phyloP scores from a whole-genome alignment of 2,888 invertebrate genomes.

The Ischnura elegans region DNA sequence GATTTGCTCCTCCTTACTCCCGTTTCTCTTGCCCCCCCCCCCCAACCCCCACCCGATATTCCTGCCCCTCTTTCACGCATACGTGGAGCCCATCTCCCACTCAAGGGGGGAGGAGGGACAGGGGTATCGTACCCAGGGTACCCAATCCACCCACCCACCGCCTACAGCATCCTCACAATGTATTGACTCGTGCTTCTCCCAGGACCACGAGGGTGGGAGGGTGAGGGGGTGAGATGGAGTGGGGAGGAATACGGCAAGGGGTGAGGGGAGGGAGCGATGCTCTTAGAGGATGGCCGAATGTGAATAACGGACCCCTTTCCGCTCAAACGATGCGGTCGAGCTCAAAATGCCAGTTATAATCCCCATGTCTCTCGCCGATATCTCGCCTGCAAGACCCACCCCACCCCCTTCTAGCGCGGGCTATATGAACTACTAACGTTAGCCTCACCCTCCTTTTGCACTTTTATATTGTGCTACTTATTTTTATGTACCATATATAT shows the following conservation, averaged over 20 bases:
- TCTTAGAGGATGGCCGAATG: slow-evolving; percentile 57
- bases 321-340: slow-evolving; percentile 57
- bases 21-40: neutral
- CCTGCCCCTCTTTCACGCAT: neutral
- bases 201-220: neutral
- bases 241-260: neutral
- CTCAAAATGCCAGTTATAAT: slow-evolving; percentile 63
- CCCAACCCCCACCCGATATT: neutral
- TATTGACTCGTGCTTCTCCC: slow-evolving; percentile 53
- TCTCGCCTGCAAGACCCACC: slow-evolving; percentile 23
- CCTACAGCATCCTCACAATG: slow-evolving; percentile 41
- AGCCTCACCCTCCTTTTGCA: neutral
- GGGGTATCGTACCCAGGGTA: too few relatives aligned
- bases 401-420: too few relatives aligned
- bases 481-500: too few relatives aligned
- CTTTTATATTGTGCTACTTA: too few relatives aligned
- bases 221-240: neutral
- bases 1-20: neutral
- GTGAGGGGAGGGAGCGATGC: neutral
- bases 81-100: neutral
- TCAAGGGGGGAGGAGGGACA: too few relatives aligned
- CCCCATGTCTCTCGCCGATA: slow-evolving; percentile 58
- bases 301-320: slow-evolving; percentile 63
- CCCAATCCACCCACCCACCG: too few relatives aligned
- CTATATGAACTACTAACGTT: neutral